A percentile compares a stretch with the other conserved stretches of the same genome.
Evolutionary conservation across 2,888 invertebrate genomes (phyloP).

Genomic region (Allygus modestus): DNA sequence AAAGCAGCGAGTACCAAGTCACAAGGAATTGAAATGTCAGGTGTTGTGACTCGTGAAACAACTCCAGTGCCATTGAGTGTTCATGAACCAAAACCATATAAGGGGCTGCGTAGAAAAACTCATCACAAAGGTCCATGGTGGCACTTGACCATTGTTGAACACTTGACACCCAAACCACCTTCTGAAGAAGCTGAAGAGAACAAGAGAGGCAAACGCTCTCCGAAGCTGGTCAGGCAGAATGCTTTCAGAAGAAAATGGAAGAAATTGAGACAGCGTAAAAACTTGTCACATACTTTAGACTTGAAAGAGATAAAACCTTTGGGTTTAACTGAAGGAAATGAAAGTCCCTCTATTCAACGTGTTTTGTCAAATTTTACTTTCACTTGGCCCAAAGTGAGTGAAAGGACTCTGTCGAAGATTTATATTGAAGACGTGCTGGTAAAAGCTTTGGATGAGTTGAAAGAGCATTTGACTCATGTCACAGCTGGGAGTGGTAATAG

Average conservation of each 20-base stretch:
- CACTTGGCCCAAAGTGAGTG: not conserved
- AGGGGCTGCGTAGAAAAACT: not conserved
- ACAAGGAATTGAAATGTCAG: too few species aligned
- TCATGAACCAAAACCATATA: not conserved
- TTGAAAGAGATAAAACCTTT: not conserved
- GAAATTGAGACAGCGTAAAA: not conserved
- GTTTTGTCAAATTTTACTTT: conserved; percentile 18
- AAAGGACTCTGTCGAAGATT: not conserved
- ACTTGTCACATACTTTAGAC: conserved; percentile 9
- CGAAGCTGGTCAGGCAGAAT: conserved; percentile 29
- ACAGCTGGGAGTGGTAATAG: not conserved
- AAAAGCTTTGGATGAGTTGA: conserved; percentile 8
- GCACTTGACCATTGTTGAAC: conserved; percentile 30
- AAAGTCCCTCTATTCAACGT: conserved; percentile 12
- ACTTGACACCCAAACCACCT: not conserved
- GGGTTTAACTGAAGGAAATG: not conserved
- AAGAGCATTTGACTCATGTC: not conserved
- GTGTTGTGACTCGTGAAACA: not conserved
- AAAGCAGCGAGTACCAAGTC: too few species aligned
- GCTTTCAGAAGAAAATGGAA: conserved; percentile 35
- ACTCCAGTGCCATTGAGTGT: not conserved
- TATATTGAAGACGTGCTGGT: not conserved
- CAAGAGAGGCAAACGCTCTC: not conserved
- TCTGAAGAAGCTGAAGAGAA: not conserved
- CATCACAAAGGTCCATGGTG: conserved; percentile 41